These are phyloP conservation scores for Andrena minutula DNA, from an alignment of 2,888 invertebrate genomes.

Conservation along the genomic window DNA sequence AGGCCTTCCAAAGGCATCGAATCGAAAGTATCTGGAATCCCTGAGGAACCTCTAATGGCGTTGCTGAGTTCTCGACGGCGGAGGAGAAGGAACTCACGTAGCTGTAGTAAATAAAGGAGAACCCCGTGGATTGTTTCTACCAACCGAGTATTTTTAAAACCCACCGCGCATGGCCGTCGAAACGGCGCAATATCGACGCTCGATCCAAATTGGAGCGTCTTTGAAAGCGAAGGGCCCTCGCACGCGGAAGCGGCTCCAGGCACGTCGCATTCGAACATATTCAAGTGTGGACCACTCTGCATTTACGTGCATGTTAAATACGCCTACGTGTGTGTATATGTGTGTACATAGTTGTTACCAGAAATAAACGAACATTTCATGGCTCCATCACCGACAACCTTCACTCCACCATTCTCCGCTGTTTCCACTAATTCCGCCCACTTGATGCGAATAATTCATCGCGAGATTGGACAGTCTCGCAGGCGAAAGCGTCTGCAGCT, in stretches of 20 bases:
- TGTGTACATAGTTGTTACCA: constrained; percentile 60
- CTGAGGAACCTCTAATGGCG: not conserved
- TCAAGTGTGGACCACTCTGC: constrained; percentile 56
- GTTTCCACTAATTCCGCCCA: not conserved
- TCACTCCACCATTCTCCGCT: not conserved
- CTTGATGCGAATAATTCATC: not conserved
- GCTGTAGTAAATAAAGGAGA: not conserved
- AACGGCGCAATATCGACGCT: not conserved
- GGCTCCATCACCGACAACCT: constrained; percentile 13
- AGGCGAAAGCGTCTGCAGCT: not conserved
- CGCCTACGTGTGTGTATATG: constrained; percentile 47
- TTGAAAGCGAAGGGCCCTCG: not conserved
- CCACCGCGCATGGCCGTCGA: not conserved
- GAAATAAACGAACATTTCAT: constrained; percentile 59
- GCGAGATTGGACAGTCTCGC: not conserved
- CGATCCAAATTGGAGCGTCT: not conserved
- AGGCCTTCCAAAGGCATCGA: not conserved
- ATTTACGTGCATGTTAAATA: constrained; percentile 51
- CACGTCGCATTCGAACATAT: constrained; percentile 14
- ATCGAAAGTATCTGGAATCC: not conserved
- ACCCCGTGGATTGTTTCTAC: constrained; percentile 24
- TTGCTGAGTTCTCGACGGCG: not conserved
- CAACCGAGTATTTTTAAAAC: not conserved
- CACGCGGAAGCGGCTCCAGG: not conserved
- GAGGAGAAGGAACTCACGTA: not conserved